Percentiles rank a stretch among this genome's conserved stretches.
Evolutionary conservation across 1,140 invertebrate species (phyloP).

Genomic region (Euschistus heros): DNA sequence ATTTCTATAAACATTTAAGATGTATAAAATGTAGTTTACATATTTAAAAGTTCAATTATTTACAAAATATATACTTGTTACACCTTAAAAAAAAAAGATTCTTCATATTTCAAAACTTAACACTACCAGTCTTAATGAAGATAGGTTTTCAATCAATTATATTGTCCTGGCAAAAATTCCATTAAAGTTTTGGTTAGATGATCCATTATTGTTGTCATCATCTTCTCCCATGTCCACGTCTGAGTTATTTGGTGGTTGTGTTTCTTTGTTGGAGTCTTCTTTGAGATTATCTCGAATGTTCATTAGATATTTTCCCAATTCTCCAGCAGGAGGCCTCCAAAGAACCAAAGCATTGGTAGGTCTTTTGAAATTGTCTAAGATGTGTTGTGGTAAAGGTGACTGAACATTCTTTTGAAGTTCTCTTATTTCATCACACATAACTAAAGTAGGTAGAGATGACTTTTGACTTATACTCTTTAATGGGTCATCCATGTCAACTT

Average conservation of each 20-base stretch:
- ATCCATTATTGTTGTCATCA: conserved; percentile 36
- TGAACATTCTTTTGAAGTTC: conserved; percentile 4
- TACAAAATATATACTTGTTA: too few relatives aligned
- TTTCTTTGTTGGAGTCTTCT: conserved; percentile 22
- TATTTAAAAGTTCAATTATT: too few relatives aligned
- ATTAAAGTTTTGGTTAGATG: conserved; percentile 6
- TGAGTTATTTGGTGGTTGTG: conserved; percentile 34
- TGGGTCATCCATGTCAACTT: not conserved
- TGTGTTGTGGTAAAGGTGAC: conserved; percentile 2
- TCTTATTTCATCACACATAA: conserved; percentile 18
- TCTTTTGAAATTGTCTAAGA: conserved; percentile 16
- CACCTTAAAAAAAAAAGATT: too few relatives aligned
- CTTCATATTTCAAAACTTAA: too few relatives aligned
- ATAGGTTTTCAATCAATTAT: not conserved
- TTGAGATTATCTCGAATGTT: conserved; percentile 20
- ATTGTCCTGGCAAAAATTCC: not conserved
- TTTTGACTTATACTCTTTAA: not conserved
- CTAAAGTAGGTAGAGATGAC: conserved; percentile 11
- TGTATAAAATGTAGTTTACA: too few relatives aligned
- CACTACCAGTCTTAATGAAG: too few relatives aligned
- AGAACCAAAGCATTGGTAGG: conserved; percentile 18
- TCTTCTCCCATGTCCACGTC: conserved; percentile 39
- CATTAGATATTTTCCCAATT: conserved; percentile 14
- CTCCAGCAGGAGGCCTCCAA: conserved; percentile 21
- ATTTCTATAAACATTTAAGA: too few relatives aligned